A percentile compares a stretch with the other conserved stretches of the same genome.
Evolutionary conservation across 2,113 vertebrate species (phyloP).

Genomic region (Machaerirhynchus nigripectus): DNA sequence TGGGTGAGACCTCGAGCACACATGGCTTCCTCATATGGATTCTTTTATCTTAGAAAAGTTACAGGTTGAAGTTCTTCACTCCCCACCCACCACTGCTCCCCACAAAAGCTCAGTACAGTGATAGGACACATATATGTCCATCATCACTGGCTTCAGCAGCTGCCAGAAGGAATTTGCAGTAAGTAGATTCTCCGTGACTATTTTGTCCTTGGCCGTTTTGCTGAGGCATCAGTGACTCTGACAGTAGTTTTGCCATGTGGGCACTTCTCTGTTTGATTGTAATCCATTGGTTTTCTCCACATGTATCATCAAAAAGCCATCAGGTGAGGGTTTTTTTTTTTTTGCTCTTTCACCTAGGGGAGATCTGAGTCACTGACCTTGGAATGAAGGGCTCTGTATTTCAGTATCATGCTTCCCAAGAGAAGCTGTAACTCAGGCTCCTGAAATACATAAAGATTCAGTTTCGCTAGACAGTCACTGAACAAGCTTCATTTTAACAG

Average conservation of each 20-base stretch:
- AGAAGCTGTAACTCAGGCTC: not conserved
- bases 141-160: not conserved
- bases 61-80: not conserved
- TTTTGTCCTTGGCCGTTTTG: not conserved
- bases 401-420: not conserved
- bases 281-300: not conserved
- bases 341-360: not conserved
- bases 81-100: fast-evolving
- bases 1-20: fast-evolving
- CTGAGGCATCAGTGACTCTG: not conserved
- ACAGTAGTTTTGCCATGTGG: not conserved
- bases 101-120: not conserved
- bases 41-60: not conserved
- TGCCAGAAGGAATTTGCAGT: not conserved
- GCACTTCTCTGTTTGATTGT: not conserved
- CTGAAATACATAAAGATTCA: not conserved
- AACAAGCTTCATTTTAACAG: not conserved
- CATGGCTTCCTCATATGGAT: not conserved
- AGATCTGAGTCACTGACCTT: not conserved
- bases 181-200: not conserved
- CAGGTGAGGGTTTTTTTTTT: not conserved
- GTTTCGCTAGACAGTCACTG: not conserved
- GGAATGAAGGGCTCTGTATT: not conserved
- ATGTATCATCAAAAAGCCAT: not conserved
- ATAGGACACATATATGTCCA: not conserved